Evolutionary conservation across 2,888 invertebrate species (phyloP).

Genomic region (Metacarcinus magister): DNA sequence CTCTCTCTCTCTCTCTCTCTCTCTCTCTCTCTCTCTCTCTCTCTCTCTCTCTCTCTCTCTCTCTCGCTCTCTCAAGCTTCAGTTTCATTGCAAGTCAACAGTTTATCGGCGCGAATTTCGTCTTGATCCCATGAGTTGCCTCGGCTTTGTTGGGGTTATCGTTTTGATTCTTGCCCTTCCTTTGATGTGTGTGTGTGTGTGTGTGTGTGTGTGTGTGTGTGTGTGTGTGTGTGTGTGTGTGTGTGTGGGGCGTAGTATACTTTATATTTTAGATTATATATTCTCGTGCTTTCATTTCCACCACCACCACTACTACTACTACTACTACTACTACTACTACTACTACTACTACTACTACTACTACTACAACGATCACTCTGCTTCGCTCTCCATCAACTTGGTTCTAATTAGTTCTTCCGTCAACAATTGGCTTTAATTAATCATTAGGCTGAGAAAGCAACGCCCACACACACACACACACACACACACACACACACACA

Average conservation of each 20-base stretch:
- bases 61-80: neutral
- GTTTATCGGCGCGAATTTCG: neutral
- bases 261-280: too few relatives aligned
- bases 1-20: conserved; percentile 2
- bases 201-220: neutral
- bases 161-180: too few relatives aligned
- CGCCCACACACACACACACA: neutral
- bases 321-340: conserved; percentile 26
- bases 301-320: neutral
- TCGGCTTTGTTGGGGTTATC: neutral
- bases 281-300: neutral
- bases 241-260: too few relatives aligned
- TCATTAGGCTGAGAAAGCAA: neutral
- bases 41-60: conserved; percentile 26
- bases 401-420: conserved; percentile 6
- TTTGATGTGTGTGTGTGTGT: neutral
- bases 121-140: neutral
- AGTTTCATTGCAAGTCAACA: neutral
- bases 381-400: neutral
- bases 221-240: too few relatives aligned
- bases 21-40: neutral
- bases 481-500: too few relatives aligned
- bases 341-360: neutral
- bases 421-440: neutral
- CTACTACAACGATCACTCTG: too few relatives aligned